Base-by-base conservation (phyloP, 2,113 vertebrate genomes). In the Epinephelus lanceolatus region DNA sequence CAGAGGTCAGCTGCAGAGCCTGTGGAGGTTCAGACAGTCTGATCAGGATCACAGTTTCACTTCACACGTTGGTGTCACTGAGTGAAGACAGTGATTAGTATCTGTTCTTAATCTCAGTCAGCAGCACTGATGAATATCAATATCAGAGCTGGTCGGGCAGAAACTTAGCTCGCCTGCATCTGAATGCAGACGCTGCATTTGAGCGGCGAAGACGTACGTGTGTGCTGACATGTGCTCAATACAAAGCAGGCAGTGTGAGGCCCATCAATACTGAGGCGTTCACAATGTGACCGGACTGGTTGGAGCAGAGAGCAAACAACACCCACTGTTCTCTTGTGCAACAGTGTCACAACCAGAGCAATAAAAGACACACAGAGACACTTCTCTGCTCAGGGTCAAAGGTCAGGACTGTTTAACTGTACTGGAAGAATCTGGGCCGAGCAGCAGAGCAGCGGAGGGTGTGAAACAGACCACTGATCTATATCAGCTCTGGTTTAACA, bases 221-320 rank as follows among this genome's bases (percentile, higher is more conserved):
- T 47, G 8, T 59, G n/a, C 66, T 10, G 49, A 74, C 5, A 51
- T 21, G 45, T 78, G 8, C 17, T 33, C 59, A 10, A 19, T 13
- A 89, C 87, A 92, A 84, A 76, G 78, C 61, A 9, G 49, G 45
- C 62, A n/a, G 18, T 84, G 76, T 83, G 18, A 5, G 42, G 7
- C 40, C 30, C 21, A 3, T 76, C 57, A 19, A 14, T 42, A n/a
- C 42, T 0, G 56, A 83, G 70, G 19, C 25, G 14, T 49, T 18
- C 71, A 88, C 81, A 87, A 93, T 89, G 93, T 88, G 81, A 76
- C 82, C 82, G 0, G 74, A 94, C 94, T 78, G 86, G 94, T 90
- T 90, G 76, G 81, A 79, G 60, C 82, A 70, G 81, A 52, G 15
- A 71, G 56, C 60, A 70, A 86, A 88, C 88, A 71, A 76, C 78